Evolutionary conservation across 2,113 vertebrate species (phyloP).

Genomic region (Pteruthius melanotis): DNA sequence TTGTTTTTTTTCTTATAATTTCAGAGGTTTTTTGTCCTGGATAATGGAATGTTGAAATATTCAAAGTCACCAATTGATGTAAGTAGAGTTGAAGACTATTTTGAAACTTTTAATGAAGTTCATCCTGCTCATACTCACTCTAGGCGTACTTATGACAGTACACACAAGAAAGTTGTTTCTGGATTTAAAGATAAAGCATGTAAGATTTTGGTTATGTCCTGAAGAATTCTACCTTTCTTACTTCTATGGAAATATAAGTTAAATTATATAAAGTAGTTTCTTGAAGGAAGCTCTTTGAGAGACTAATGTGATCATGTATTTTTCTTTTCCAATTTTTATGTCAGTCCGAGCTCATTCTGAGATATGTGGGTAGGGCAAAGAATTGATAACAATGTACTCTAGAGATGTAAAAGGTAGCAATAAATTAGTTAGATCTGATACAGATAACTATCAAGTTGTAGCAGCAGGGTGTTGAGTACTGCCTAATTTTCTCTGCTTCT

Average conservation of each 20-base stretch:
- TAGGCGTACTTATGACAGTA: background rate
- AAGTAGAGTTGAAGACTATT: constrained; percentile 75
- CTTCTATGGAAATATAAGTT: background rate
- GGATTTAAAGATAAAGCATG: background rate
- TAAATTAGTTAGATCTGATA: background rate
- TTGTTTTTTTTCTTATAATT: constrained; percentile 41
- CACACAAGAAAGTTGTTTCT: background rate
- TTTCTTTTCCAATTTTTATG: background rate
- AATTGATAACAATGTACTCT: background rate
- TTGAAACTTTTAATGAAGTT: background rate
- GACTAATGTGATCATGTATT: background rate
- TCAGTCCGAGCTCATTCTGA: background rate
- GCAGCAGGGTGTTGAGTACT: background rate
- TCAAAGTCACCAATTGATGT: constrained; percentile 98
- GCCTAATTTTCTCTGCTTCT: background rate
- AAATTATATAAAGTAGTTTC: background rate
- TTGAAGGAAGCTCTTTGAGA: background rate
- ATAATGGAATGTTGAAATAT: constrained; percentile 98
- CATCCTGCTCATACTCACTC: background rate
- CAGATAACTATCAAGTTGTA: background rate
- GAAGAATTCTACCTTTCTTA: background rate
- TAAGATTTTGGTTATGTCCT: background rate
- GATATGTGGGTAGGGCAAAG: background rate
- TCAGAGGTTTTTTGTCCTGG: constrained; percentile 97
- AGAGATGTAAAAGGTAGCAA: background rate